Evolutionary conservation across 2,797 vertebrate species (phyloP), one percentile per base, ranked within the genome.

Genomic region (Sebastiscus tertius): DNA sequence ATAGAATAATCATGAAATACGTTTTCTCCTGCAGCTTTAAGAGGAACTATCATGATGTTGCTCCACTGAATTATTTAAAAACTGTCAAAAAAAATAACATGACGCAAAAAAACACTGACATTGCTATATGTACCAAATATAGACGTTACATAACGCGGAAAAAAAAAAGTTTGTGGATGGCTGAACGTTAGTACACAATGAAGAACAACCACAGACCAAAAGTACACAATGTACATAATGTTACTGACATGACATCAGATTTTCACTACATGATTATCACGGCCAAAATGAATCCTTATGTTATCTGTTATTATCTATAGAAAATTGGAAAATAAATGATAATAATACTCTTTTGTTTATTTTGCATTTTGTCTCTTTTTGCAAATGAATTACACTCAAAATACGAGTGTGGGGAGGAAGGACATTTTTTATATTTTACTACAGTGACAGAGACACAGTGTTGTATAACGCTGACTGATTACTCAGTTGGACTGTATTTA

Each of bases 51-150:
- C 22, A 26, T 16, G 39, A 26, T 14, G 36, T 59, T 62, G 33
- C 39, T 58, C 26, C 36, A 1, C 1, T 91, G 46, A 88, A 87
- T 90, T 82, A 90, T 86, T 89, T 39, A 86, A 61, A 52, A 61
- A 16, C 64, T 16, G 24, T 8, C 24, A 27, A n/a, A 54, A 61
- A 82, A 61, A 82, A 72, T 39, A 62, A 72, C 77, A 26, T 16
- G 12, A 20, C 36, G 13, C 7, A 52, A 20, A 46, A 18, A 56
- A 66, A 46, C 49, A 4, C 39, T 14, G 65, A 39, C 42, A 36
- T 61, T 7, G 12, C 75, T 66, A 8, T 49, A 72, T 52, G 11
- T 11, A 46, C 72, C 34, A 73, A 68, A 78, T 76, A 78, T 60
- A 76, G 66, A 63, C 12, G 26, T 24, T 60, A 31, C 9, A 56